Evolutionary conservation across 92 coral and sea anemone species (phyloP).

Genomic region (Isaurus tuberculatus): DNA sequence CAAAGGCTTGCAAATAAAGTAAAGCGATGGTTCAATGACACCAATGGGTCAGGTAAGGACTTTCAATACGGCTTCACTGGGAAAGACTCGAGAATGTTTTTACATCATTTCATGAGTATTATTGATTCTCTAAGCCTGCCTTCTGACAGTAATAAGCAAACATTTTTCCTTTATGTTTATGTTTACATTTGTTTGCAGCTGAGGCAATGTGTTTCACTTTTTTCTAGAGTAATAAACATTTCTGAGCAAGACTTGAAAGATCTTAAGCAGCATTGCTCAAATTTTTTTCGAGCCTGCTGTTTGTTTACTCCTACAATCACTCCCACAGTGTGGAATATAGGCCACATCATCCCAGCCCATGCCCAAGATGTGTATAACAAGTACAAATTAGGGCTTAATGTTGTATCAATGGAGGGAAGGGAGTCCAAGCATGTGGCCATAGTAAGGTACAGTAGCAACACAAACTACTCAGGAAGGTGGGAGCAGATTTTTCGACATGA

Average conservation of each 20-base stretch:
- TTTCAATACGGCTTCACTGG: conserved; percentile 47
- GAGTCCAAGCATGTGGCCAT: conserved; percentile 70
- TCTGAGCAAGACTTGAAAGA: background rate
- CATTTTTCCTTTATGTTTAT: conserved; percentile 26
- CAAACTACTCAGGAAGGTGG: conserved; percentile 24
- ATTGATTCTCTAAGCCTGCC: conserved; percentile 25
- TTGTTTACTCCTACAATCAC: conserved; percentile 4
- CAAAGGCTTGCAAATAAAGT: conserved; percentile 70
- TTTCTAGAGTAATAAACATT: conserved; percentile 9
- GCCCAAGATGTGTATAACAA: conserved; percentile 58
- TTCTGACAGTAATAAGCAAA: conserved; percentile 22
- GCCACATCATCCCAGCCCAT: conserved; percentile 43
- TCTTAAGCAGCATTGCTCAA: conserved; percentile 15
- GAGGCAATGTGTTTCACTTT: conserved; percentile 39
- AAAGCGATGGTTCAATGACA: conserved; percentile 68
- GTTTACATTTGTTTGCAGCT: conserved; percentile 22
- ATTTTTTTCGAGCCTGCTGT: conserved; percentile 36
- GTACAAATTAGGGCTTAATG: conserved; percentile 65
- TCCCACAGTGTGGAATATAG: conserved; percentile 43
- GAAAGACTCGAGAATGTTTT: conserved; percentile 28
- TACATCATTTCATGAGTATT: conserved; percentile 44
- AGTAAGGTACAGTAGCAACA: conserved; percentile 21
- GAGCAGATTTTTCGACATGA: conserved; percentile 39
- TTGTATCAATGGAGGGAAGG: conserved; percentile 70
- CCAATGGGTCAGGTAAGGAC: conserved; percentile 46